These are phyloP conservation scores for Danio choprae DNA, from an alignment of 2,797 vertebrate species.

Conservation along the genomic window DNA sequence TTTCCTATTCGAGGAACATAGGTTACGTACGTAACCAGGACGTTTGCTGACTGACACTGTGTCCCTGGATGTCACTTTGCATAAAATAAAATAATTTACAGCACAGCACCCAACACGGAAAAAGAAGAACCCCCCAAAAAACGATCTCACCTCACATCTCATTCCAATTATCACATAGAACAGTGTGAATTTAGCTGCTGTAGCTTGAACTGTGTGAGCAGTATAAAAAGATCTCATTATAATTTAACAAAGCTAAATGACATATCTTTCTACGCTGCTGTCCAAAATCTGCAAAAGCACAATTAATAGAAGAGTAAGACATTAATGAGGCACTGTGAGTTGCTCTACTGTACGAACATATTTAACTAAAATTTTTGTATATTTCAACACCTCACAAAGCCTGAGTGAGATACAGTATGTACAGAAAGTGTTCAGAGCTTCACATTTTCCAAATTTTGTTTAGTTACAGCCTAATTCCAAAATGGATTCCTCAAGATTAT, in stretches of 20 bases:
- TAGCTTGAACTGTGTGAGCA: constrained; percentile 3
- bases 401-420: too few species aligned
- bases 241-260: constrained; percentile 9
- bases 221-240: not conserved
- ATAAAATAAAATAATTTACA: too few species aligned
- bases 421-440: too few species aligned
- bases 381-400: not conserved
- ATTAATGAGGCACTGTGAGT: not conserved
- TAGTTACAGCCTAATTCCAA: too few species aligned
- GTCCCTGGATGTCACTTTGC: too few species aligned
- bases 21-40: too few species aligned
- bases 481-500: too few species aligned
- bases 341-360: not conserved
- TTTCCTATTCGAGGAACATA: too few species aligned
- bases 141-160: not conserved
- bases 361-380: not conserved
- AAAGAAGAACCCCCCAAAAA: too few species aligned
- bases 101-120: too few species aligned
- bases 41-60: too few species aligned
- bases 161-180: constrained; percentile 21
- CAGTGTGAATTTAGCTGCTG: not conserved
- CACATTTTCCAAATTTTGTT: too few species aligned
- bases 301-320: not conserved
- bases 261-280: not conserved
- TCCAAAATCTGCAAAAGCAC: not conserved